These are phyloP conservation scores for Caenorhabditis tropicalis DNA, from an alignment of 1,140 invertebrate species.

Conservation along the genomic window DNA sequence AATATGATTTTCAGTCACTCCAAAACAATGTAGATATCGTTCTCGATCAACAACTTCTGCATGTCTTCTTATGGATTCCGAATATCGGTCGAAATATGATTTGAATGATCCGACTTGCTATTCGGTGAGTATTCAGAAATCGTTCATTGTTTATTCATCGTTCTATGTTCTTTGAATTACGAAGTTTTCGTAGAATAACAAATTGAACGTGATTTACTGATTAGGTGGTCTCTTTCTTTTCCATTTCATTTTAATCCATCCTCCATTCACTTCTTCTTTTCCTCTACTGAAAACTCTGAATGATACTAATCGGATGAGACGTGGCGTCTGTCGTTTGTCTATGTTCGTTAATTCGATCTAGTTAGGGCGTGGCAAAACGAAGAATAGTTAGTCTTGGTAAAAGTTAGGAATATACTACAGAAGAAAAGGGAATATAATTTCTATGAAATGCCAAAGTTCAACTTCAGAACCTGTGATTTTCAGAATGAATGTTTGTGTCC, in stretches of 20 bases:
- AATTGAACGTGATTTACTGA: conserved; percentile 34
- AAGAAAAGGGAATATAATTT: conserved; percentile 6
- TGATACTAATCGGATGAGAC: conserved; percentile 19
- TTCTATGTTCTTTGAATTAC: conserved; percentile 9
- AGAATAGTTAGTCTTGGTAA: neutral
- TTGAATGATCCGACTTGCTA: conserved; percentile 62
- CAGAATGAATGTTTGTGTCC: conserved; percentile 66
- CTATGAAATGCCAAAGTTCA: too few species aligned
- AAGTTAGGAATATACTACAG: neutral
- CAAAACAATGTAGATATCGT: conserved; percentile 45
- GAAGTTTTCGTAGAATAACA: neutral
- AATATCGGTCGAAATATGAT: conserved; percentile 62
- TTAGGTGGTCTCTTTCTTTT: neutral
- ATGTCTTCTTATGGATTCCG: conserved; percentile 64
- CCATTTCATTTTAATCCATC: neutral
- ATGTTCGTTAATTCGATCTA: conserved; percentile 22
- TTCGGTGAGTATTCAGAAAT: conserved; percentile 42
- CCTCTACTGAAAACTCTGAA: neutral
- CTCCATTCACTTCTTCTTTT: neutral
- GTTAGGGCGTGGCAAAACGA: neutral
- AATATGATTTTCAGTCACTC: conserved; percentile 9
- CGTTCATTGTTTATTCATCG: neutral
- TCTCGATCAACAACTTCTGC: conserved; percentile 57
- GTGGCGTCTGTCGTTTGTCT: conserved; percentile 7
- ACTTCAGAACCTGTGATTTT: conserved; percentile 27